A percentile compares a stretch with the other conserved stretches of the same genome.
Conservation (phyloP, 1,140 invertebrate species). For the Aradophagus sp. region DNA sequence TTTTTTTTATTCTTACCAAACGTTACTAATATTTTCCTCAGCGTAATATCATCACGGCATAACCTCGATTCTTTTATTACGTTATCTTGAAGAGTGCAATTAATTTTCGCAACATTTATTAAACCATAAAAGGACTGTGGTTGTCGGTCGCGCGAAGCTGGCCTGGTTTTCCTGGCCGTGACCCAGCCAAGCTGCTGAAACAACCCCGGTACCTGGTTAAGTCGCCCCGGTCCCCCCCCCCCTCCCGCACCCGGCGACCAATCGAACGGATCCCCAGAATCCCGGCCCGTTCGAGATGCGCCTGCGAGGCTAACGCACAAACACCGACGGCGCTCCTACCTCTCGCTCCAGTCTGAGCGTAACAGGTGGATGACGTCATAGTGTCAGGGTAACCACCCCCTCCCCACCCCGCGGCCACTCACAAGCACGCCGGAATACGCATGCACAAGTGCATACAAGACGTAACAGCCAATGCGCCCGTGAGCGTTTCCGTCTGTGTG, state of each 20-base stretch:
- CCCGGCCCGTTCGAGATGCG: constrained; percentile 23
- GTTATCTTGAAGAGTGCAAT: too few species aligned
- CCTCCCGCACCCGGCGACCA: constrained; percentile 12
- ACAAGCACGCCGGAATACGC: not conserved
- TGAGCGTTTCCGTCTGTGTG: not conserved
- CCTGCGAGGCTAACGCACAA: constrained; percentile 50
- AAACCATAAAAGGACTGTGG: constrained; percentile 31
- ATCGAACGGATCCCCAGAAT: constrained; percentile 34
- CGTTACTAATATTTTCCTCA: too few species aligned
- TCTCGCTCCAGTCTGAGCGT: constrained; percentile 56
- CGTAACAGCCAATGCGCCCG: too few species aligned
- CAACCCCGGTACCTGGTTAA: constrained; percentile 48
- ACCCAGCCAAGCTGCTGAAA: constrained; percentile 62
- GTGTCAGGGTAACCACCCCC: constrained; percentile 57
- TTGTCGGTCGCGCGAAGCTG: constrained; percentile 47
- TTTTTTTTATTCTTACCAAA: too few species aligned
- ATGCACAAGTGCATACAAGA: too few species aligned
- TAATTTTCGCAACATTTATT: constrained; percentile 24
- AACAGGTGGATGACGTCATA: constrained; percentile 73
- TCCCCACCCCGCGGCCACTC: constrained; percentile 18
- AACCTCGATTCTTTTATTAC: too few species aligned
- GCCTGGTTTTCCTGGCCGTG: constrained; percentile 70
- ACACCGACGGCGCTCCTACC: constrained; percentile 16
- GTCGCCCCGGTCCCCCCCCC: constrained; percentile 15
- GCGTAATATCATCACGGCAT: too few species aligned